phyloP scores from a whole-genome alignment of 37 sponge, comb jelly and placozoan species.

The Theonella swinhoei region DNA sequence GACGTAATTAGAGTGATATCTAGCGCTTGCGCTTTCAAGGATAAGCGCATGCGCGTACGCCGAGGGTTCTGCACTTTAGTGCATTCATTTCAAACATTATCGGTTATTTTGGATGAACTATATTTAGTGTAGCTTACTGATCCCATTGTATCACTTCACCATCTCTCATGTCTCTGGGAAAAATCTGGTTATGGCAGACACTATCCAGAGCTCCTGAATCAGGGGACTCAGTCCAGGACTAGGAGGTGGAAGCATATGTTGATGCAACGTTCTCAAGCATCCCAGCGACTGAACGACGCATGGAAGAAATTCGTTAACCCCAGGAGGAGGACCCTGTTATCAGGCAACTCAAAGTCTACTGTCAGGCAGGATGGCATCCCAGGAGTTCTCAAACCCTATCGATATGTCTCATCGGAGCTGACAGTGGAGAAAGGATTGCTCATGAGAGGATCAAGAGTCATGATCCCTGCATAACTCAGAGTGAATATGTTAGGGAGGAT shows the following conservation, averaged over 20 bases:
- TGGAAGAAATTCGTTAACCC: neutral
- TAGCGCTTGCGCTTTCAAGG: too few relatives aligned
- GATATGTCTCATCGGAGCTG: neutral
- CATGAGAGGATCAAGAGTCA: neutral
- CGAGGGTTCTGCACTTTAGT: too few relatives aligned
- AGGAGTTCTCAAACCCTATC: neutral
- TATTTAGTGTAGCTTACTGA: too few relatives aligned
- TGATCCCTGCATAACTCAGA: neutral
- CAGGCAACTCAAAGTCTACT: neutral
- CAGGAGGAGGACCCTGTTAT: neutral
- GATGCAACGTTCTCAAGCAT: neutral
- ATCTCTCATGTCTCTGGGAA: neutral
- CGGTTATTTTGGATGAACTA: too few relatives aligned
- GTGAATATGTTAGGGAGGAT: neutral
- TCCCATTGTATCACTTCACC: neutral
- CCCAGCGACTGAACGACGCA: neutral
- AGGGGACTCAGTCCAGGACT: neutral
- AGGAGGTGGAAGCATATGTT: neutral
- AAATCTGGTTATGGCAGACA: neutral
- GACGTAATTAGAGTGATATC: too few relatives aligned
- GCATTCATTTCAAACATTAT: too few relatives aligned
- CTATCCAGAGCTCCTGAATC: neutral
- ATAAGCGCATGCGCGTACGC: too few relatives aligned
- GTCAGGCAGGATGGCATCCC: neutral
- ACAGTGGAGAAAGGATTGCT: neutral